phyloP scores from a whole-genome alignment of 2,113 vertebrate species.

The Pyrgilauda ruficollis region DNA sequence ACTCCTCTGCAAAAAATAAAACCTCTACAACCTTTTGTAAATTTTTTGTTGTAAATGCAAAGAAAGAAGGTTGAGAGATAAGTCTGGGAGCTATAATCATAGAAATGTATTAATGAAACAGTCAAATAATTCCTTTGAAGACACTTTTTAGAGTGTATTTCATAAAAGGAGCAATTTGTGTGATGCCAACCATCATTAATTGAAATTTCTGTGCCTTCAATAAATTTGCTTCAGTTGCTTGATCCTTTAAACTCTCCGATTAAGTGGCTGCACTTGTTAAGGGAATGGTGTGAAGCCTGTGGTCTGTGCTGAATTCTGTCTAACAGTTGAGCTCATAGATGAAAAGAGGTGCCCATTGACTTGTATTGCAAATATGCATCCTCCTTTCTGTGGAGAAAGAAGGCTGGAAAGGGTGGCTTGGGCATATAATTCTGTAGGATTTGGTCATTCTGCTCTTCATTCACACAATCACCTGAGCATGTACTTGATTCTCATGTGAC shows the following conservation, averaged over 20 bases:
- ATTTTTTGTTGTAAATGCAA: conserved; percentile 33
- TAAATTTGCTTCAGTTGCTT: conserved; percentile 60
- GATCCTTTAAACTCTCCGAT: conserved; percentile 33
- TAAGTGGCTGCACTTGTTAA: conserved; percentile 33
- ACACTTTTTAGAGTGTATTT: conserved; percentile 58
- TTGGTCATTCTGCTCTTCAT: background rate
- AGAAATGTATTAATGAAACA: conserved; percentile 59
- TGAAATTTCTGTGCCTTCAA: conserved; percentile 66
- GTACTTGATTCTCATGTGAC: background rate
- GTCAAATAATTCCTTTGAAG: conserved; percentile 62
- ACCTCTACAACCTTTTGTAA: background rate
- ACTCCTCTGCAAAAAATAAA: background rate
- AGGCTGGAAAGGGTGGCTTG: background rate
- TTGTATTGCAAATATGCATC: rapidly evolving
- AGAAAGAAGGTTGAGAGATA: conserved; percentile 50
- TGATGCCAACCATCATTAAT: conserved; percentile 67
- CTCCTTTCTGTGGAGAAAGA: background rate
- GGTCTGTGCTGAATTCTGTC: background rate
- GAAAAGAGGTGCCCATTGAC: background rate
- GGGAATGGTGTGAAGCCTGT: background rate
- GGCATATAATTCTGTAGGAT: background rate
- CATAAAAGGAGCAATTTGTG: conserved; percentile 65
- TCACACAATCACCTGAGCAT: background rate
- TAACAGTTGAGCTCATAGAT: background rate
- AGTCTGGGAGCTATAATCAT: conserved; percentile 35